Evolutionary conservation across 2,888 invertebrate genomes (phyloP), one percentile per base, ranked within the genome.

Genomic region (Nomada lathburiana): DNA sequence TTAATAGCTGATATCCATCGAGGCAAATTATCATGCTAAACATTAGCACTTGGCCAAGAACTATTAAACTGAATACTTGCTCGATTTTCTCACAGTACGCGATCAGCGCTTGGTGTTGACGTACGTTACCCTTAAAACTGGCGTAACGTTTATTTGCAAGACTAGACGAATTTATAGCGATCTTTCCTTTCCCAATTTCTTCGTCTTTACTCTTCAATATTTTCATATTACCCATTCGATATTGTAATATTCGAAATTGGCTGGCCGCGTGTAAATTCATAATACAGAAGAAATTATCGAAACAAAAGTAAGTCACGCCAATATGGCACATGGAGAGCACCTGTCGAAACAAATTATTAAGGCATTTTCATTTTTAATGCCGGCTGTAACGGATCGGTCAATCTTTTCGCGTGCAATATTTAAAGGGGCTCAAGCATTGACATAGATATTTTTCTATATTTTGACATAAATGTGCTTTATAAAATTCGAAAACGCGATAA

Each of bases 171-270:
- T 4, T 20, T 0, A 10, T 2, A 18, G 1, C 23, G 0, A 1
- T 2, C 20, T 13, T 4, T n/a, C 11, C 2, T 0, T 18, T 29
- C 2, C 29, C 9, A 0, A 10, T 4, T 2, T 4, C 13, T 2
- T 16, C n/a, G 10, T 0, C 9, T 36, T 44, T 16, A 1, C 10
- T n/a, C 9, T 18, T 20, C 11, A 13, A 2, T 0, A 0, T 18
- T 0, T 13, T 5, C n/a, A 71, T 23, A 1, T n/a, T 59, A 4
- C 20, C 1, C 3, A 90, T 63, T 78, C 78, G 82, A 20, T 85
- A 59, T 62, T 88, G 87, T 26, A 91, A 60, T n/a, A 91, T 88
- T 47, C 84, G 79, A 79, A 91, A 90, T 62, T 90, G 90, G 5
- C 86, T 86, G 13, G 85, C 83, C 0, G 74, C 47, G 53, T 89